phyloP scores from a whole-genome alignment of 2,113 vertebrate species.

The Otocyon megalotis region DNA sequence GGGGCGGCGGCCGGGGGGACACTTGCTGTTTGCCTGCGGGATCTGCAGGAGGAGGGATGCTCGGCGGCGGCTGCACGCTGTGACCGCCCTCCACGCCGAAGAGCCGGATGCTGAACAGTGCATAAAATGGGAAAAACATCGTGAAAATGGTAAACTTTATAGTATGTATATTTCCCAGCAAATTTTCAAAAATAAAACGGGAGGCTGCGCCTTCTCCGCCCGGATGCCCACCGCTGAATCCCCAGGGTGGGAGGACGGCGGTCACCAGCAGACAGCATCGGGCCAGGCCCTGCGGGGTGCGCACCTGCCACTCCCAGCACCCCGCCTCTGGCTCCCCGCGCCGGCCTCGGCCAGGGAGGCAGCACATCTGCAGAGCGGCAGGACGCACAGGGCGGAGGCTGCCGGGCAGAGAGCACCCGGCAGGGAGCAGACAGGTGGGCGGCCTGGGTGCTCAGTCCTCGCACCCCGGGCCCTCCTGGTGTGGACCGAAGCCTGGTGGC shows the following conservation, averaged over 20 bases:
- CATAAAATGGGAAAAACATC: background rate
- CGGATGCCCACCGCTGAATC: background rate
- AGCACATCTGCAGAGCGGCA: no score
- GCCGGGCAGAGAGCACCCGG: no score
- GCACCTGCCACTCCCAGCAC: no score
- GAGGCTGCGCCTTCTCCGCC: background rate
- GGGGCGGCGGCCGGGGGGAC: background rate
- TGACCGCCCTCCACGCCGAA: background rate
- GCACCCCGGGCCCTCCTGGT: no score
- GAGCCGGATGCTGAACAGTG: background rate
- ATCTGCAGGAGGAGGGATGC: background rate
- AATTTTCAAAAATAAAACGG: background rate
- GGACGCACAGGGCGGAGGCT: no score
- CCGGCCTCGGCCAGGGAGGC: no score
- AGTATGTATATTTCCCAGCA: background rate
- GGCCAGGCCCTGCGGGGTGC: no score
- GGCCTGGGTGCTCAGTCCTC: no score
- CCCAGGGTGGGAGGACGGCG: background rate
- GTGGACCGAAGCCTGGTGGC: no score
- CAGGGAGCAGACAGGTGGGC: no score
- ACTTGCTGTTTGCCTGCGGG: background rate
- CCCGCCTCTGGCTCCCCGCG: no score
- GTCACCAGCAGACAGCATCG: no score
- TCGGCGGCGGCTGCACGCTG: background rate
- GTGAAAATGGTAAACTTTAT: background rate